These are phyloP conservation scores for Eumaeus atala DNA, from an alignment of 1,140 invertebrate species.

Conservation along the genomic window DNA sequence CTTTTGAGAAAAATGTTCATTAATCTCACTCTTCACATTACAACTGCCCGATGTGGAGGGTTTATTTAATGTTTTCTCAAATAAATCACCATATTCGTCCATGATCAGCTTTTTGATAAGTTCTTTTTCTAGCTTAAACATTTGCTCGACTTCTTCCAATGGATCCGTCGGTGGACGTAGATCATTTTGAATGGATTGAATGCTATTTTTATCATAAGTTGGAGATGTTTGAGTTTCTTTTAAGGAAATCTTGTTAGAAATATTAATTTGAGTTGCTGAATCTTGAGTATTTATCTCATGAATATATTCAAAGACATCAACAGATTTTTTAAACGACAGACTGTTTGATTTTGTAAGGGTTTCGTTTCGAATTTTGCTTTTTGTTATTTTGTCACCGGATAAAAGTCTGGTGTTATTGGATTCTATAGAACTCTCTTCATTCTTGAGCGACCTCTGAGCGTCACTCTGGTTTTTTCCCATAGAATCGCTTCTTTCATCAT, in stretches of 20 bases:
- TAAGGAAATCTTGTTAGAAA: conserved; percentile 38
- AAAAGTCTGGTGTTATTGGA: conserved; percentile 16
- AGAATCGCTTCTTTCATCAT: conserved; percentile 52
- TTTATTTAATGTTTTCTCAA: conserved; percentile 51
- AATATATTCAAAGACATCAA: conserved; percentile 66
- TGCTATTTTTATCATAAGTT: conserved; percentile 38
- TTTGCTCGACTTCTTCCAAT: conserved; percentile 43
- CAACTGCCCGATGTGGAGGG: conserved; percentile 46
- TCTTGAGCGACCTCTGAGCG: not conserved
- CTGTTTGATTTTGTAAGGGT: conserved; percentile 45
- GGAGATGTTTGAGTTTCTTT: conserved; percentile 70
- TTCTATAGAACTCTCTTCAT: not conserved
- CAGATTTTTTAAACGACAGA: conserved; percentile 55
- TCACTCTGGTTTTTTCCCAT: conserved; percentile 16
- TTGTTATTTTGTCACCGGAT: conserved; percentile 14
- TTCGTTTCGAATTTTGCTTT: conserved; percentile 26
- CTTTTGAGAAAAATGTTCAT: conserved; percentile 44
- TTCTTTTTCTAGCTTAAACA: conserved; percentile 59
- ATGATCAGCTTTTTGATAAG: conserved; percentile 63
- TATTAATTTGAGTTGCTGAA: conserved; percentile 54
- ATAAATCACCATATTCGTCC: conserved; percentile 55
- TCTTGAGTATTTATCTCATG: conserved; percentile 63
- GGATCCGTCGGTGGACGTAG: conserved; percentile 48
- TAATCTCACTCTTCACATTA: conserved; percentile 28
- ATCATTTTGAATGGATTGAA: conserved; percentile 57